Evolutionary conservation across 2,113 vertebrate species (phyloP).

Genomic region (Mustelus asterias): DNA sequence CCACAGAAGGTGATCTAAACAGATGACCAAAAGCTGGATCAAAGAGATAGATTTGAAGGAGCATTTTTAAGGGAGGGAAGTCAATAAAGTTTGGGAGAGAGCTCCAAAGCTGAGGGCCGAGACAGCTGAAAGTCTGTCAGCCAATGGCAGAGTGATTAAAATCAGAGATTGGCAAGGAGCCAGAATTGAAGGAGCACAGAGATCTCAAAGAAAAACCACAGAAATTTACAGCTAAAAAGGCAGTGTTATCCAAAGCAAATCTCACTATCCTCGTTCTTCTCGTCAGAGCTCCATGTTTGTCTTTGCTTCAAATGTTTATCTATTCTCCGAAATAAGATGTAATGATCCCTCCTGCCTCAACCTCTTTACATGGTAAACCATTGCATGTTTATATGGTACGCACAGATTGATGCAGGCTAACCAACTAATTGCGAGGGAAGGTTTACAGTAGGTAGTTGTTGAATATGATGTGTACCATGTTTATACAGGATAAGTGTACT

Average conservation of each 20-base stretch:
- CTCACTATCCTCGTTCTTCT: not conserved
- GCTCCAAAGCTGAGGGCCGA: too few species aligned
- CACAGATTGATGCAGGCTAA: not conserved
- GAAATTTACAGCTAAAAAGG: not conserved
- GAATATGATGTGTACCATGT: not conserved
- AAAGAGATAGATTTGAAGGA: not conserved
- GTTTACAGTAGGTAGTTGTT: not conserved
- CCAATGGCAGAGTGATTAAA: not conserved
- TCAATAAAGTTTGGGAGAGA: too few species aligned
- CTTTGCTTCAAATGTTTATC: not conserved
- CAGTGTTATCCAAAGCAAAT: not conserved
- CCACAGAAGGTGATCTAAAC: not conserved
- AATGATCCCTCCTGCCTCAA: not conserved
- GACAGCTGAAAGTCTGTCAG: not conserved
- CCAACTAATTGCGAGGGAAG: not conserved
- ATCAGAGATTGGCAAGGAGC: not conserved
- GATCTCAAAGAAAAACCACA: not conserved
- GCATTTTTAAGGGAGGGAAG: too few species aligned
- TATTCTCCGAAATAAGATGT: not conserved
- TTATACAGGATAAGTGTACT: not conserved
- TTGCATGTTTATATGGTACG: not conserved
- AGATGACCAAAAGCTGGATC: not conserved
- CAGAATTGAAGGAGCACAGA: not conserved
- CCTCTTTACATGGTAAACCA: not conserved
- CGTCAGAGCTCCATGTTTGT: not conserved